phyloP scores from a whole-genome alignment of 37 sponge, comb jelly and placozoan species.

The Crambe crambe region DNA sequence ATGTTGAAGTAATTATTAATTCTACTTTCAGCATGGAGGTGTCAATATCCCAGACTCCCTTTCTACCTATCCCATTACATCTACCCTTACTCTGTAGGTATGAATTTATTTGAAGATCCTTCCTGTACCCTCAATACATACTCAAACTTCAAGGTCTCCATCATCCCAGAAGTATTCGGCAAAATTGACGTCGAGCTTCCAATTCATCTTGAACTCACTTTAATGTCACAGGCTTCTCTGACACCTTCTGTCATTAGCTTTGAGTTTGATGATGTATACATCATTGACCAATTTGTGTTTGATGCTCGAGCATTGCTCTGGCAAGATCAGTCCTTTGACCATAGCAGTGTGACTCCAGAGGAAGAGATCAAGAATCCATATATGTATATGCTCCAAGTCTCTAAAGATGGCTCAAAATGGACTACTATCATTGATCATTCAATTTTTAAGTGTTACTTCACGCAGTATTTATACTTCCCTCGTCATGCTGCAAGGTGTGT shows the following conservation, averaged over 20 bases:
- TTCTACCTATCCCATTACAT: neutral
- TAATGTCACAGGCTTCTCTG: neutral
- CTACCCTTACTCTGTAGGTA: neutral
- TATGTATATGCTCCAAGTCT: slow-evolving; percentile 8
- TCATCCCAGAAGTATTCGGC: neutral
- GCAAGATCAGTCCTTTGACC: no score
- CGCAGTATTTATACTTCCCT: slow-evolving; percentile 14
- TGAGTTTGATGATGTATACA: slow-evolving; percentile 5
- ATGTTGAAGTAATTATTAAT: no score
- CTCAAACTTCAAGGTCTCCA: neutral
- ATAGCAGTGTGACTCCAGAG: neutral
- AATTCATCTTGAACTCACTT: neutral
- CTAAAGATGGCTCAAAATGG: neutral
- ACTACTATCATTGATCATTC: neutral
- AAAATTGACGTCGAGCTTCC: neutral
- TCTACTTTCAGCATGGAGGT: no score
- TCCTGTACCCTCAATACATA: neutral
- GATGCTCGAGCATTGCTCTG: neutral
- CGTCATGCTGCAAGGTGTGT: neutral
- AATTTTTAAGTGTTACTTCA: slow-evolving; percentile 10
- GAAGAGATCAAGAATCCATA: slow-evolving; percentile 7
- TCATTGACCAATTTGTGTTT: neutral
- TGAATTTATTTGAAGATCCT: neutral
- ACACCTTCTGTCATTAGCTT: neutral
- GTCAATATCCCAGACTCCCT: no score